Base-by-base conservation (phyloP, 92 coral and sea anemone species). In the Phenganax marumi region DNA sequence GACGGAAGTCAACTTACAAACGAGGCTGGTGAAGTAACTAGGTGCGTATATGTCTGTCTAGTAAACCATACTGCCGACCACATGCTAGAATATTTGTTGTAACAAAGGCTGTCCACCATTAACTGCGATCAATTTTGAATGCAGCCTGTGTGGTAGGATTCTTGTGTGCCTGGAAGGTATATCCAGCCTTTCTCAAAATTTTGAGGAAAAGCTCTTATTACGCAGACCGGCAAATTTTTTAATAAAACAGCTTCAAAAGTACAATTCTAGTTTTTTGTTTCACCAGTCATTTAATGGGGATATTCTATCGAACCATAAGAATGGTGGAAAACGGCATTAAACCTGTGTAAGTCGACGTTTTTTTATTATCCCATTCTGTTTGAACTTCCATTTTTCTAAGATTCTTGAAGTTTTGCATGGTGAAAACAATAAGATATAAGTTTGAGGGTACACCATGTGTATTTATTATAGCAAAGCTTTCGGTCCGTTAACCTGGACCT, bases 261-360 rank as follows among this genome's bases (percentile, higher is more conserved):
- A 7, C 25, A 61, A 12, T 62, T 19, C 73, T 55, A 25, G 1
- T 74, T 73, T 24, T 57, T 83, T 22, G 58, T 3, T 53, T n/a
- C 22, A 76, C 55, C 84, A 96, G 99, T 73, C 99, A 96, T 87
- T 62, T 96, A 65, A 96, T 96, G 92, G 99, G 99, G 5, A 84
- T 96, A 89, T 96, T 96, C 74, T 96, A 96, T 84, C 87, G 99
- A 65, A 91, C 99, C 18, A 96, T 96, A 58, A 84, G 99, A 81
- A 96, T 96, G 99, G 91, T 96, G 68, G 99, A 96, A 51, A 92
- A 96, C 89, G 99, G 99, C 58, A 92, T 96, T 85, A 96, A 96
- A 74, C 99, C 99, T 39, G 99, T 92, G 99, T 96, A 89, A 90
- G 99, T 94, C 13, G n/a, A 8, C 39, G 9, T 13, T 17, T 8